A percentile compares a stretch with the other conserved stretches of the same genome.
These are phyloP conservation scores for Cyanoliseus patagonus DNA, from an alignment of 2,113 vertebrate species.

Conservation along the genomic window DNA sequence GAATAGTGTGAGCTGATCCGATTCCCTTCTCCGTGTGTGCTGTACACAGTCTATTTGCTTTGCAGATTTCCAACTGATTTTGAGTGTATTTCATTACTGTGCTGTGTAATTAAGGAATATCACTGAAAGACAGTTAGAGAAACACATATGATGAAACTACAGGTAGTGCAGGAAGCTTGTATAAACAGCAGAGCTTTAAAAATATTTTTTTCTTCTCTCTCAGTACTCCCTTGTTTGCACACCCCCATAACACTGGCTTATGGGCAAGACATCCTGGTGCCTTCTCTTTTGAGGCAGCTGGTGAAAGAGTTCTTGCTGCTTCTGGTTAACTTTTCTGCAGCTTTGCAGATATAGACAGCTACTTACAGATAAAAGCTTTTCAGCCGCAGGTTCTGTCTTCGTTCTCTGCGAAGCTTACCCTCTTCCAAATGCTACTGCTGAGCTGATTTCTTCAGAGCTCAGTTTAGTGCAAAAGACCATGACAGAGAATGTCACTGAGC, in stretches of 20 bases:
- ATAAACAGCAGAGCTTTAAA: not conserved
- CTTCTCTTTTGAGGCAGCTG: not conserved
- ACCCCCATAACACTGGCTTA: not conserved
- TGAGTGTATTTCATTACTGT: not conserved
- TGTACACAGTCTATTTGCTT: not conserved
- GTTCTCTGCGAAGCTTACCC: not conserved
- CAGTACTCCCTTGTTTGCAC: not conserved
- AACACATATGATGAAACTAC: not conserved
- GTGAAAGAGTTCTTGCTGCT: not conserved
- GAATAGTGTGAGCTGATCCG: not conserved
- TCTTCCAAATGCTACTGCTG: not conserved
- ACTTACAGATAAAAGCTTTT: not conserved
- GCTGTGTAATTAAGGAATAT: not conserved
- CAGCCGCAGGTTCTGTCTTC: not conserved
- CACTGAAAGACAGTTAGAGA: not conserved
- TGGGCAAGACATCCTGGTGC: not conserved
- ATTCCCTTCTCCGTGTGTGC: not conserved
- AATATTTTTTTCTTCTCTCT: not conserved
- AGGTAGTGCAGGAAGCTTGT: not conserved
- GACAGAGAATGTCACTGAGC: not conserved
- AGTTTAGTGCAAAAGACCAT: not conserved
- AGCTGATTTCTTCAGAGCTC: slow-evolving; percentile 18
- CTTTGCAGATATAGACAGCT: not conserved
- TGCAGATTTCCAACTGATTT: not conserved
- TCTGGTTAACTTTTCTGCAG: not conserved